Conservation (phyloP, 2,113 vertebrate species). For the Menura novaehollandiae region DNA sequence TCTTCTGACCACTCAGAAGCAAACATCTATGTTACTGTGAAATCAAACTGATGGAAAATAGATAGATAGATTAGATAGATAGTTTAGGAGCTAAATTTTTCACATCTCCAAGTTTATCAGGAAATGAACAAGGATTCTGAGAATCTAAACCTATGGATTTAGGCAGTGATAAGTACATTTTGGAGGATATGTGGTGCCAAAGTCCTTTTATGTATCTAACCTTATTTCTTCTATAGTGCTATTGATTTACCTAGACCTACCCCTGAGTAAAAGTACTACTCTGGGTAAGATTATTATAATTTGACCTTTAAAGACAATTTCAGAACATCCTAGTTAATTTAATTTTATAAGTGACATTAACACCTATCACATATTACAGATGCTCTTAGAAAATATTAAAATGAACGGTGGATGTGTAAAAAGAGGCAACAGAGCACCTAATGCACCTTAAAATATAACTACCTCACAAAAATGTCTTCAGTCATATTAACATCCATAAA, state of each 20-base stretch:
- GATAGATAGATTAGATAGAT: not conserved
- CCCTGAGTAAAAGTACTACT: slow-evolving; percentile 3
- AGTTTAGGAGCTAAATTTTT: not conserved
- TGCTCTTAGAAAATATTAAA: slow-evolving; percentile 48
- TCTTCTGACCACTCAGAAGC: not conserved
- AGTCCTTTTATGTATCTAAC: slow-evolving; percentile 21
- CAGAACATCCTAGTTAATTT: slow-evolving; percentile 44
- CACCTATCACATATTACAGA: not conserved
- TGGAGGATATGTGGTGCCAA: not conserved
- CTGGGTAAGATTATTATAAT: slow-evolving; percentile 35
- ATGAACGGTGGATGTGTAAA: not conserved
- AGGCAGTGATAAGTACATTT: not conserved
- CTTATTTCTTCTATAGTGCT: slow-evolving; percentile 21
- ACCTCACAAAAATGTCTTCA: slow-evolving; percentile 25
- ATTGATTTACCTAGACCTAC: slow-evolving; percentile 17
- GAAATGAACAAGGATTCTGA: not conserved
- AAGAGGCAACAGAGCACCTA: slow-evolving; percentile 26
- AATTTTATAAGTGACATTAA: slow-evolving; percentile 43
- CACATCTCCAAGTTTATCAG: not conserved
- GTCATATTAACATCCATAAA: slow-evolving; percentile 23
- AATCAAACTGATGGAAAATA: not conserved
- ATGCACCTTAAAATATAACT: slow-evolving; percentile 17
- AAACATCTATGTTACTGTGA: not conserved
- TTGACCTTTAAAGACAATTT: slow-evolving; percentile 60
- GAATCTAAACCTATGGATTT: not conserved